Evolutionary conservation across 2,888 invertebrate species (phyloP).

Genomic region (Uloborus plumipes): DNA sequence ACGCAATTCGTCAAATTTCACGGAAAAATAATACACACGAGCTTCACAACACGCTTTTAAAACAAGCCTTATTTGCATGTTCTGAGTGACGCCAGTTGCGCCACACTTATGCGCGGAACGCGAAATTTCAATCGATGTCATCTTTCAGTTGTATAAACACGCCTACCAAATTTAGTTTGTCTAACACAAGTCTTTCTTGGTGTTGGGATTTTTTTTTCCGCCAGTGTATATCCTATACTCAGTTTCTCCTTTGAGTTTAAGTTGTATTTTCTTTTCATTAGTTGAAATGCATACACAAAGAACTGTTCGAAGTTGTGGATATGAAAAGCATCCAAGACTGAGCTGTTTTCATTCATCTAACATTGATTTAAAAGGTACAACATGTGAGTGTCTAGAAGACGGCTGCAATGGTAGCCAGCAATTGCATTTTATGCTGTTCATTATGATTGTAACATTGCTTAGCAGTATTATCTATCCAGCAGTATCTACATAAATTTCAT

Average conservation of each 20-base stretch:
- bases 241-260: not conserved
- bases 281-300: conserved; percentile 29
- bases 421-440: conserved; percentile 18
- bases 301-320: conserved; percentile 46
- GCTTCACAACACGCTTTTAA: too few relatives aligned
- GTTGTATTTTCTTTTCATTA: not conserved
- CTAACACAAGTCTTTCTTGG: too few relatives aligned
- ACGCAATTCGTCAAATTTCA: too few relatives aligned
- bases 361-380: conserved; percentile 47
- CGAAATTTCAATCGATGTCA: too few relatives aligned
- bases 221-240: too few relatives aligned
- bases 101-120: too few relatives aligned
- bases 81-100: too few relatives aligned
- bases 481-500: conserved; percentile 9
- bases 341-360: conserved; percentile 50
- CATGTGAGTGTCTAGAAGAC: conserved; percentile 56
- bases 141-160: too few relatives aligned
- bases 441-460: not conserved
- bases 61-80: too few relatives aligned
- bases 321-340: conserved; percentile 37
- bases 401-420: conserved; percentile 41
- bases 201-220: too few relatives aligned
- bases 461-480: conserved; percentile 2
- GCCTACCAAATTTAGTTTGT: too few relatives aligned
- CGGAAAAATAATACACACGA: too few relatives aligned